These are phyloP conservation scores for Drosophila melanosoma DNA, from an alignment of 2,888 invertebrate species.

Conservation along the genomic window DNA sequence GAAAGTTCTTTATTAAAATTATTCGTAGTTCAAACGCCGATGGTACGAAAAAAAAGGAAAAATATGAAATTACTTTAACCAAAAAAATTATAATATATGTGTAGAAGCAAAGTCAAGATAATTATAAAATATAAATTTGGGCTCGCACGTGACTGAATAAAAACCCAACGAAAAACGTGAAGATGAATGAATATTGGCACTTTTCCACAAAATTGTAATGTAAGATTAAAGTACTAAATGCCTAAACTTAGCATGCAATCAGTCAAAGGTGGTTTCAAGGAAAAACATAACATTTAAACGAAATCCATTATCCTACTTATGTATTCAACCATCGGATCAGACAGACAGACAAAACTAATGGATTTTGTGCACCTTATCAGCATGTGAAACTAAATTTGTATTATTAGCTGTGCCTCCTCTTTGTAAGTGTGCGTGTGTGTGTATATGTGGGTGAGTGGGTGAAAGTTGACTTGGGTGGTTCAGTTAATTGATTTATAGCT, in stretches of 20 bases:
- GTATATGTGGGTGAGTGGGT: conserved; percentile 7
- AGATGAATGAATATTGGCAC: not conserved
- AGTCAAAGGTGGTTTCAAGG: conserved; percentile 2
- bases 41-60: conserved; percentile 6
- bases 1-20: conserved; percentile 13
- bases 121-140: not conserved
- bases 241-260: not conserved
- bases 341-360: conserved; percentile 13
- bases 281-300: not conserved
- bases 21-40: conserved; percentile 1
- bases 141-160: not conserved
- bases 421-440: conserved; percentile 13
- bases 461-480: conserved; percentile 8
- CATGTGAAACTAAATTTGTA: conserved; percentile 1
- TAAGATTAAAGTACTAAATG: not conserved
- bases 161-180: conserved; percentile 23
- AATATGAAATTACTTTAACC: not conserved
- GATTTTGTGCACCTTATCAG: conserved; percentile 24
- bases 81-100: not conserved
- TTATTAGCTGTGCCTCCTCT: conserved; percentile 9
- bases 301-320: conserved; percentile 25
- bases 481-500: conserved; percentile 52
- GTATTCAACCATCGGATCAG: not conserved
- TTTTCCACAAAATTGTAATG: not conserved
- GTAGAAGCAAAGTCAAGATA: not conserved